Evolutionary conservation across 2,113 vertebrate genomes (phyloP), one percentile per base, ranked within the genome.

Genomic region (Melanostigma gelatinosum): DNA sequence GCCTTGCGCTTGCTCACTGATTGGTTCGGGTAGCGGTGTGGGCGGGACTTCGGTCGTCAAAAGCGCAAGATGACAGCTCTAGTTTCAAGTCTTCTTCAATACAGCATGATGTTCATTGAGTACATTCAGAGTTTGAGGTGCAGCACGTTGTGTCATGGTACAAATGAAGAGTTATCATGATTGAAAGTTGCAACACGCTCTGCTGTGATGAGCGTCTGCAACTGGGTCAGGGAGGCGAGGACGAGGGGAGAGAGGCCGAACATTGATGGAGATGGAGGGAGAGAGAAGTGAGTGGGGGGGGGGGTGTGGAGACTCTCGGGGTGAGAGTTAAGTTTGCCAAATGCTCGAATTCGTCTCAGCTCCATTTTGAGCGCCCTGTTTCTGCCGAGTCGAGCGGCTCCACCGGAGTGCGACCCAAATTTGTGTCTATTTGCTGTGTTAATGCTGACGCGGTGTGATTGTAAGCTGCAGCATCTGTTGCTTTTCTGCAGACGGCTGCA

Each of bases 391-490:
- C 16, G 16, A 40, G 60, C 32, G 68, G 12, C 61, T 2, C 36
- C 1, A 9, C 42, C 38, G 16, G 6, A 3, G 12, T 4, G 46
- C 29, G 3, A 44, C 13, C 42, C 22, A 42, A 48, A 38, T 16
- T 9, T 22, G 18, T 12, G 40, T 40, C 10, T 55, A 0, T 60
- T 38, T 58, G 34, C 10, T 69, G 71, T 15, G 60, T 50, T 44
- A n/a, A 6, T 6, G 29, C 34, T 11, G 44, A 10, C 13, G 16
- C 18, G 4, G 64, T 79, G 32, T 71, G 29, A 5, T 34, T 24
- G 29, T 82, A 27, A 64, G 62, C 72, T 66, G 38, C 72, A 76
- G 78, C 72, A 79, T 79, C 81, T 82, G 87, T 69, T 84, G 78
- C 67, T 72, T 12, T 46, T 12, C 16, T 18, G 44, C 44, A 52